Evolutionary conservation across 2,797 vertebrate species (phyloP), one percentile per base, ranked within the genome.

Genomic region (Pogonophryne albipinna): DNA sequence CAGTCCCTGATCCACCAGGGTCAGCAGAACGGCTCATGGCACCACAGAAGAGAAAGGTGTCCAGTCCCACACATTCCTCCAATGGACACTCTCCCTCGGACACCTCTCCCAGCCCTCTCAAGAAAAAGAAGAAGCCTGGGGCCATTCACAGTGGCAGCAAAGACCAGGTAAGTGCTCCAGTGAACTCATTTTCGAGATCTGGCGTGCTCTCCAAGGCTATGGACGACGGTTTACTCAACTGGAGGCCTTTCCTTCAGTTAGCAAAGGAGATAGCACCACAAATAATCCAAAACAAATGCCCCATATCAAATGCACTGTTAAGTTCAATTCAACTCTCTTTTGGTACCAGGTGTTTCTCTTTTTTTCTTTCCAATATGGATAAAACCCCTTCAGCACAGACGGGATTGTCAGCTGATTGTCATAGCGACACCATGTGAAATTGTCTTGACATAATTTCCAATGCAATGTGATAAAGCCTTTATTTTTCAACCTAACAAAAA

Each of bases 111-210:
- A 98, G 97, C 90, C 97, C 97, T 56, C 87, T 96, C 84, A 99
- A 99, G 95, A 99, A 98, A 95, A 99, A 99, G 95, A 99, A 99
- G 95, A 99, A 99, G 92, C 98, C 98, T 1, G 98, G 98, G 81
- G 95, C 97, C 55, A 87, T 98, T 79, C 95, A 95, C 90, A 95
- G 88, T 91, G 96, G 89, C 91, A 99, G 84, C 93, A 99, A 99
- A 93, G 98, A 99, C 81, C 98, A 99, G 97, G 98, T 99, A 91
- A 83, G 89, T n/a, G 65, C 57, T 46, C 11, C 4, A 3, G 57
- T 46, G 15, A 62, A 17, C 60, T 66, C 27, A 15, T 65, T 44
- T 70, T 20, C n/a, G 55, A 64, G 68, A 71, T 66, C 27, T 63
- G 77, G 34, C 17, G 6, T 71, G 78, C 51, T 80, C 73, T 80